Percentiles rank a stretch among this genome's conserved stretches.
These are phyloP conservation scores for Hypsibius dujardini DNA, from an alignment of 1,140 invertebrate species.

Conservation along the genomic window DNA sequence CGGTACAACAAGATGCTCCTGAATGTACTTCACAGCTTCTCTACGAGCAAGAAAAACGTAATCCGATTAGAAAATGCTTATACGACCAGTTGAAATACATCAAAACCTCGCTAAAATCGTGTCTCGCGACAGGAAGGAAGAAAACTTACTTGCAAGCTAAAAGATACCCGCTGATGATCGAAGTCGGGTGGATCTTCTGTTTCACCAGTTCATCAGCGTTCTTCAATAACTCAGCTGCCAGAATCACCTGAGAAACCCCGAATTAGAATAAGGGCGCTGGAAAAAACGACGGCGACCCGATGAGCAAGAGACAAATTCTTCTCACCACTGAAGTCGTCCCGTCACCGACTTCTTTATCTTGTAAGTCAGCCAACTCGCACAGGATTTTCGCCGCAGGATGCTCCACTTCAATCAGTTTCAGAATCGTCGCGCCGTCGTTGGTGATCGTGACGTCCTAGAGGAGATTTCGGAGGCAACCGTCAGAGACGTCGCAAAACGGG, in stretches of 20 bases:
- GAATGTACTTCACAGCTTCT: slow-evolving; percentile 90
- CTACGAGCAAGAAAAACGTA: slow-evolving; percentile 34
- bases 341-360: slow-evolving; percentile 95
- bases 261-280: too few species aligned
- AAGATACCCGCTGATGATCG: slow-evolving; percentile 92
- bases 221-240: slow-evolving; percentile 65
- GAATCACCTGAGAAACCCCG: slow-evolving; percentile 42
- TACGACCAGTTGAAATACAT: neutral
- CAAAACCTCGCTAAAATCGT: too few species aligned
- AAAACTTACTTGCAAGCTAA: slow-evolving; percentile 73
- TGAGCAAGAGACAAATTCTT: slow-evolving; percentile 31
- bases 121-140: slow-evolving; percentile 19
- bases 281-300: neutral
- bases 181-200: slow-evolving; percentile 97
- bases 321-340: slow-evolving; percentile 93
- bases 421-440: slow-evolving; percentile 97
- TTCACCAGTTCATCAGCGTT: slow-evolving; percentile 98
- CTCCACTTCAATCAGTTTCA: slow-evolving; percentile 89
- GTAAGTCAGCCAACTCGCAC: slow-evolving; percentile 87
- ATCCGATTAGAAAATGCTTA: neutral
- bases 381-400: slow-evolving; percentile 92
- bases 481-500: slow-evolving; percentile 18
- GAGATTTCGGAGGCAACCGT: slow-evolving; percentile 11
- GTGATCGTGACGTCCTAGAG: slow-evolving; percentile 84
- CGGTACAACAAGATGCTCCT: slow-evolving; percentile 74